These are phyloP conservation scores for Aelia acuminata DNA, from an alignment of 2,888 invertebrate genomes.

Conservation along the genomic window DNA sequence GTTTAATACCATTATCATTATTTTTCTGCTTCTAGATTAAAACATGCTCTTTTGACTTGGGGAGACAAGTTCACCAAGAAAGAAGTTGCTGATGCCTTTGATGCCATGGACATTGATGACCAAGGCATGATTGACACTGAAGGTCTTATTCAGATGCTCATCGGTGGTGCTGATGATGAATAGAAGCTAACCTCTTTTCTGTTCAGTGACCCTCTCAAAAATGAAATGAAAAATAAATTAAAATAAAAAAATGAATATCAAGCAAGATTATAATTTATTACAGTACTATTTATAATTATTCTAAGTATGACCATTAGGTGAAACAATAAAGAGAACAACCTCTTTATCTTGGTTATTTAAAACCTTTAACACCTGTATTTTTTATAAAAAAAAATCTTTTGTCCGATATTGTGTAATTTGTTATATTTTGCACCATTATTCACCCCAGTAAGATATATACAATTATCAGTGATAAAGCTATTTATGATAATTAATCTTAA, in stretches of 20 bases:
- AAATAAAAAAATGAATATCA: conserved; percentile 61
- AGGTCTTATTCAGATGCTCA: conserved; percentile 89
- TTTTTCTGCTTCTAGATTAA: conserved; percentile 74
- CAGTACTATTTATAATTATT: conserved; percentile 52
- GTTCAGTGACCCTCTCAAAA: conserved; percentile 18
- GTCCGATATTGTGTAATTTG: conserved; percentile 44
- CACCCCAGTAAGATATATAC: not conserved
- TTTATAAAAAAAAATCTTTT: conserved; percentile 43
- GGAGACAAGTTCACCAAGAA: conserved; percentile 92
- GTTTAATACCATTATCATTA: conserved; percentile 60
- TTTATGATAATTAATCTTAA: not conserved
- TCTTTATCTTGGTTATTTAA: conserved; percentile 52
- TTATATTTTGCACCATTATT: not conserved
- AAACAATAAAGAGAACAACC: conserved; percentile 64
- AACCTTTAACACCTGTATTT: conserved; percentile 45
- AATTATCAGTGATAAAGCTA: not conserved
- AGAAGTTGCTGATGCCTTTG: conserved; percentile 93
- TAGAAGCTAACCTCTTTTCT: conserved; percentile 47
- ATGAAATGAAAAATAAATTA: conserved; percentile 60
- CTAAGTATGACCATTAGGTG: conserved; percentile 59
- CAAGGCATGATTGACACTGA: conserved; percentile 90
- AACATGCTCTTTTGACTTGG: conserved; percentile 92
- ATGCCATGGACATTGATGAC: conserved; percentile 90
- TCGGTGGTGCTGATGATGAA: conserved; percentile 87
- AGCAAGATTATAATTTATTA: conserved; percentile 62